Base-by-base conservation (phyloP, 2,797 vertebrate genomes). In the Anabas testudineus region DNA sequence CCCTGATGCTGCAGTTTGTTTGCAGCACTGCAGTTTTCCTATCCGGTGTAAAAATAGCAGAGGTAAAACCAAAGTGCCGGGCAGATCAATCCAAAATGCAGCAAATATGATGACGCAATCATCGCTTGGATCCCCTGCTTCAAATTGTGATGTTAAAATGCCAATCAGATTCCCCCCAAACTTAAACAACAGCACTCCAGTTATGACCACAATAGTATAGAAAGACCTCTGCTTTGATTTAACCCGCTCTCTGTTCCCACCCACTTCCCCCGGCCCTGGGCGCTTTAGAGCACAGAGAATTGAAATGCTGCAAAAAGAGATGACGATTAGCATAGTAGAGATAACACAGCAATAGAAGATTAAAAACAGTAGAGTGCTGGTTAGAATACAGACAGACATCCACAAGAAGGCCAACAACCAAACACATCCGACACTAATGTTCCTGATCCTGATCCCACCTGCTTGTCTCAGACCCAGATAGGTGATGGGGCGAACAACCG, bases 141-240 rank as follows among this genome's bases (percentile, higher is more conserved):
- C 0, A 1, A 0, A 9, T 15, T 0, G 1, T 12, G 14, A 3
- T 0, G 63, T 14, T 1, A 58, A 0, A 10, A 1, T 9, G 9
- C 0, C 0, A 0, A 72, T n/a, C 43, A 80, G 24, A 30, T 7
- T 47, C 1, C 48, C 60, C 2, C 28, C 14, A 10, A 78, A 76
- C 43, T 60, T 63, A 0, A 70, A 30, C 8, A 47, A 0, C 0
- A 84, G 39, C 15, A 13, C 42, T 5, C 12, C 75, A 19, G 48
- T n/a, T 1, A 81, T 49, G 0, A 28, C 13, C 3, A 54, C 1
- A 3, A 81, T 67, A 7, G 34, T 48, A 1, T 53, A 1, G 22
- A 69, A 64, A n/a, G 80, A 78, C 30, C 46, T 75, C 7, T 24
- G 45, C 62, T 80, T 86, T 21, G 54, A 78, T 12, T 67, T 43